These are phyloP conservation scores for Plectrocnemia conspersa DNA, from an alignment of 1,140 invertebrate species.

Conservation along the genomic window DNA sequence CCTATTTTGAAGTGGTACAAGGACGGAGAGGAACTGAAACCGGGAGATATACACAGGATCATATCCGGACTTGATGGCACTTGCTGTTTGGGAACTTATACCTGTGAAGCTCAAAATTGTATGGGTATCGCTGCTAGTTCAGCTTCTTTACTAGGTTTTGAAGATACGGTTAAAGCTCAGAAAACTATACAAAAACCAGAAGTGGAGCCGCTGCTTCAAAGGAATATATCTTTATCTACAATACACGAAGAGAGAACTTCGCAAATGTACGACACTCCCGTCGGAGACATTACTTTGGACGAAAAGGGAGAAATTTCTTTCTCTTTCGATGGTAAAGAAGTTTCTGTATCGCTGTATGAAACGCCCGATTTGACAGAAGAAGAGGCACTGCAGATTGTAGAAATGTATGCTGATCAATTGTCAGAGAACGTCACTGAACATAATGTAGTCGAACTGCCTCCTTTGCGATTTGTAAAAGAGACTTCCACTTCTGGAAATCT, in stretches of 20 bases:
- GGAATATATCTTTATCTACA: conserved; percentile 78
- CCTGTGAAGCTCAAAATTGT: conserved; percentile 88
- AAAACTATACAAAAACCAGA: conserved; percentile 52
- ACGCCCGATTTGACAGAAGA: conserved; percentile 88
- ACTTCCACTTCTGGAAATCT: conserved; percentile 81
- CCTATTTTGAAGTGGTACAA: conserved; percentile 87
- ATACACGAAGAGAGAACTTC: conserved; percentile 87
- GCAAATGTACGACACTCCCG: conserved; percentile 76
- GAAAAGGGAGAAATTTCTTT: conserved; percentile 81
- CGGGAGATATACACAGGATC: conserved; percentile 86
- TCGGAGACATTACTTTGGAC: conserved; percentile 70
- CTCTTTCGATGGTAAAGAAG: conserved; percentile 86
- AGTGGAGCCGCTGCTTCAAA: conserved; percentile 53
- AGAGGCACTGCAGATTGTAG: conserved; percentile 84
- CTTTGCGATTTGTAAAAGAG: conserved; percentile 82
- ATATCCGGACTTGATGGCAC: conserved; percentile 85
- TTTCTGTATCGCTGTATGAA: conserved; percentile 85
- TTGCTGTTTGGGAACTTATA: conserved; percentile 87
- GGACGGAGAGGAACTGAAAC: conserved; percentile 81
- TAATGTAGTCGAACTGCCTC: conserved; percentile 82
- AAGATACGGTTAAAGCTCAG: conserved; percentile 61
- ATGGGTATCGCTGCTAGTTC: conserved; percentile 87
- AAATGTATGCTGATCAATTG: conserved; percentile 89
- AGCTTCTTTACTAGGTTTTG: conserved; percentile 80
- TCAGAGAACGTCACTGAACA: conserved; percentile 85